Evolutionary conservation across 2,113 vertebrate species (phyloP).

Genomic region (Cyphomyrus discorhynchus): DNA sequence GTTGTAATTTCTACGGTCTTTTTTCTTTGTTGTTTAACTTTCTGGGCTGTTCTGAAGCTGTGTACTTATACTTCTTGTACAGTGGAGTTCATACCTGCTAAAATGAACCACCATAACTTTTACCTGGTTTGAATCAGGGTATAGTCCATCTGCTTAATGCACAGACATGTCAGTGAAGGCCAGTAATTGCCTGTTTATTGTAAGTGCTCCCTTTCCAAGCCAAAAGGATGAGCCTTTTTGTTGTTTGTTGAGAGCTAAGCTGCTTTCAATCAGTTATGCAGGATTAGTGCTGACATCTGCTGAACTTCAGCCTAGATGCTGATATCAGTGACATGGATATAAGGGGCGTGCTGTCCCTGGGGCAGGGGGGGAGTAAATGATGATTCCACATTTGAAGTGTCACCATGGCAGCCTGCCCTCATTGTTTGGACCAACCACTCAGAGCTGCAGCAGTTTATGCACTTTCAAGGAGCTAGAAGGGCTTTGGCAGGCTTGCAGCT

Average conservation of each 20-base stretch:
- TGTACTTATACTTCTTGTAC: background rate
- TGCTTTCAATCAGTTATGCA: background rate
- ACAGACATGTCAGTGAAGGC: background rate
- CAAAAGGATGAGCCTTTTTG: background rate
- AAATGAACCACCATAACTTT: background rate
- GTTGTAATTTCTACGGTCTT: background rate
- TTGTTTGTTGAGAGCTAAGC: background rate
- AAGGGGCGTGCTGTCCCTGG: background rate
- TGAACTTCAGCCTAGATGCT: background rate
- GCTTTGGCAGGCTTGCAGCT: background rate
- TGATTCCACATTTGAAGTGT: background rate
- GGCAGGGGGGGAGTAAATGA: background rate
- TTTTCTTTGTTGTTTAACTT: background rate
- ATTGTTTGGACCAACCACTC: background rate
- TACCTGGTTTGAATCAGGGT: background rate
- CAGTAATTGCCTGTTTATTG: background rate
- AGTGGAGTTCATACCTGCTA: background rate
- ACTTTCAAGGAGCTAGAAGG: background rate
- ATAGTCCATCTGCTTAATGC: background rate
- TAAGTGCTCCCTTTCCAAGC: background rate
- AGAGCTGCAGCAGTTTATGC: background rate
- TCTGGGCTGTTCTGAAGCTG: background rate
- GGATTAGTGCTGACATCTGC: background rate
- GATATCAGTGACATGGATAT: background rate
- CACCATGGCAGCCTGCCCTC: background rate